Percentiles rank a stretch among this genome's conserved stretches.
Evolutionary conservation across 2,113 vertebrate species (phyloP).

Genomic region (Spea bombifrons): DNA sequence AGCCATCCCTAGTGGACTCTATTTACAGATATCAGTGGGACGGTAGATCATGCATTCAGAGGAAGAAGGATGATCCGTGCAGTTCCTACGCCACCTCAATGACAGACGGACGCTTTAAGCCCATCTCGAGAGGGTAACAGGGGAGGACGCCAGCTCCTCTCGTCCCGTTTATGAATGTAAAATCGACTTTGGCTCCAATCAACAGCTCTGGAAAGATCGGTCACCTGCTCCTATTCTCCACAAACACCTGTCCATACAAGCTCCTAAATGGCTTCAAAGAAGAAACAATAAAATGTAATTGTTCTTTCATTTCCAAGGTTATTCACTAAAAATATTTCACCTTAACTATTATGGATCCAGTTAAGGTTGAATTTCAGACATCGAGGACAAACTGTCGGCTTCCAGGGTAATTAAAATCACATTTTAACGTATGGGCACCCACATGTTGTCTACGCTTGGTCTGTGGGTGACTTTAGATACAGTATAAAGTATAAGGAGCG

Average conservation of each 20-base stretch:
- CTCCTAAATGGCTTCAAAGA: no score
- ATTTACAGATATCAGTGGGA: constrained; percentile 70
- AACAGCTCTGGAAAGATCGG: not conserved
- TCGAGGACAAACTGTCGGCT: no score
- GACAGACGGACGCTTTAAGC: constrained; percentile 61
- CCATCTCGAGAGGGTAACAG: constrained; percentile 44
- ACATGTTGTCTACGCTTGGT: no score
- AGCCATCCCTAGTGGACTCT: constrained; percentile 63
- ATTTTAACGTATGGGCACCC: no score
- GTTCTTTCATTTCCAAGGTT: no score
- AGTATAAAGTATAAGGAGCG: no score
- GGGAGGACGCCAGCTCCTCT: constrained; percentile 21
- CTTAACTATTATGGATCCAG: no score
- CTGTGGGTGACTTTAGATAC: no score
- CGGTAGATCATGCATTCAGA: constrained; percentile 53
- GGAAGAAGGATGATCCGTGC: constrained; percentile 65
- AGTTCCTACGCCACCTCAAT: constrained; percentile 49
- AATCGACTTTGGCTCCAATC: constrained; percentile 28
- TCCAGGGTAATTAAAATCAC: no score
- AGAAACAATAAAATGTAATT: no score
- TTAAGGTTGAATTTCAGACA: no score
- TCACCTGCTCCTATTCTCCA: not conserved
- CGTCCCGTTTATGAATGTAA: constrained; percentile 49
- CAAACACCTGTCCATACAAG: constrained; percentile 1
- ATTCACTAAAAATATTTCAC: no score